These are phyloP conservation scores for Macrocentrus cingulum DNA, from an alignment of 1,140 invertebrate genomes.

Conservation along the genomic window DNA sequence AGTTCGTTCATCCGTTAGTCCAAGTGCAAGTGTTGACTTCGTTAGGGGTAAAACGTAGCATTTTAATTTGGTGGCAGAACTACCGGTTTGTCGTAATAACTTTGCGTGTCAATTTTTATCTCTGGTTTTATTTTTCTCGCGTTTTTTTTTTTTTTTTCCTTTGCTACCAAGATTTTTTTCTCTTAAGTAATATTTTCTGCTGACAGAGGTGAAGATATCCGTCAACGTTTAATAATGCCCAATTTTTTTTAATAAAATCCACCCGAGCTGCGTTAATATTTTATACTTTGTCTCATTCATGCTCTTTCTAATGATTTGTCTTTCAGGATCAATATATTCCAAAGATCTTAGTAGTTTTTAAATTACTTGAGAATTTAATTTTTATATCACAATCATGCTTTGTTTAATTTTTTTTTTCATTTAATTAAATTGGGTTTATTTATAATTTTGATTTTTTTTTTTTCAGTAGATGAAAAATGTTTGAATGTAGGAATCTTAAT, in stretches of 20 bases:
- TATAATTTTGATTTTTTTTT: too few species aligned
- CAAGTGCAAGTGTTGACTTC: too few species aligned
- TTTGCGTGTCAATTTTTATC: background rate
- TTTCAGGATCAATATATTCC: background rate
- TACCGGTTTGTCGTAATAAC: background rate
- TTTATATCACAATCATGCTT: too few species aligned
- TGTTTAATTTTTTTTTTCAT: too few species aligned
- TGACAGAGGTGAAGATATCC: conserved; percentile 43
- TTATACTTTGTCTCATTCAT: conserved; percentile 28
- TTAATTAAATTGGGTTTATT: too few species aligned
- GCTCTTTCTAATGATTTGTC: conserved; percentile 32
- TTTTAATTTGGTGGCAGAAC: too few species aligned
- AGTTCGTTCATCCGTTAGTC: too few species aligned
- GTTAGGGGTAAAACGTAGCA: too few species aligned
- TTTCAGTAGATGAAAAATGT: too few species aligned
- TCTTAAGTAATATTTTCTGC: background rate
- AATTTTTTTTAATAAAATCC: conserved; percentile 49
- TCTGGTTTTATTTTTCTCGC: background rate
- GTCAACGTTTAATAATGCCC: conserved; percentile 37
- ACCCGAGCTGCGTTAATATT: conserved; percentile 33
- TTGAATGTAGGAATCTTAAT: too few species aligned
- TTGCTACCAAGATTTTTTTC: background rate
- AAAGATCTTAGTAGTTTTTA: too few species aligned
- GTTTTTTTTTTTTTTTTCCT: background rate
- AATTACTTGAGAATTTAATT: too few species aligned